Evolutionary conservation across 2,797 vertebrate species (phyloP), one percentile per base, ranked within the genome.

Genomic region (Knipowitschia caucasica): DNA sequence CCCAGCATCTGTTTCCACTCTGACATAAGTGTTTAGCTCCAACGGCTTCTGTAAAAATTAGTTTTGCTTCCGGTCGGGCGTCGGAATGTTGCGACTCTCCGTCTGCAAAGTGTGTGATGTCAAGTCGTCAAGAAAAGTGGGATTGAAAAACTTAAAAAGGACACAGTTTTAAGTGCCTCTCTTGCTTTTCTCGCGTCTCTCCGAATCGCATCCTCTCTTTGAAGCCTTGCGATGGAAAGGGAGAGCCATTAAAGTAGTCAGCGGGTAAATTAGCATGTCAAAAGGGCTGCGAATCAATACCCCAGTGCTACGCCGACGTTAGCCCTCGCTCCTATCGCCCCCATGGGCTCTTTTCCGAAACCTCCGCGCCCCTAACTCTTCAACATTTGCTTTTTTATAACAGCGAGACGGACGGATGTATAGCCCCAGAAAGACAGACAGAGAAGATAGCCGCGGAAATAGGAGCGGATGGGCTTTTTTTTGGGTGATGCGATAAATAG

Each of bases 231-330:
- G 56, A 85, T 88, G 87, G 82, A 82, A 81, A 83, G 85, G 78
- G 77, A 43, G 78, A 88, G 82, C 81, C 86, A 84, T 85, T 86
- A 89, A 90, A 91, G 88, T 87, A 84, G 86, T 87, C 82, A 80
- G 78, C 79, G 74, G 91, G 88, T 69, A 89, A 88, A 92, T 92
- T 91, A 92, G 81, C 89, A 90, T 92, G 85, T 91, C 89, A 92
- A 93, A 92, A 90, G 90, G 81, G 8, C 56, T 25, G 56, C 1
- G 62, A 91, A 92, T 93, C 92, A 90, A 92, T 93, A 92, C 79
- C 56, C 82, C 63, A n/a, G 81, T 77, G 73, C 83, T 80, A 78
- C 68, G 80, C 75, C 80, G 79, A 78, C 80, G 79, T 83, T 67
- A 71, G 71, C 72, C 77, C 55, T 64, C 67, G 75, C 74, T 59